Base-by-base conservation (phyloP, 64 coral and sea anemone species). In the Hydrozoanthus tunicans region DNA sequence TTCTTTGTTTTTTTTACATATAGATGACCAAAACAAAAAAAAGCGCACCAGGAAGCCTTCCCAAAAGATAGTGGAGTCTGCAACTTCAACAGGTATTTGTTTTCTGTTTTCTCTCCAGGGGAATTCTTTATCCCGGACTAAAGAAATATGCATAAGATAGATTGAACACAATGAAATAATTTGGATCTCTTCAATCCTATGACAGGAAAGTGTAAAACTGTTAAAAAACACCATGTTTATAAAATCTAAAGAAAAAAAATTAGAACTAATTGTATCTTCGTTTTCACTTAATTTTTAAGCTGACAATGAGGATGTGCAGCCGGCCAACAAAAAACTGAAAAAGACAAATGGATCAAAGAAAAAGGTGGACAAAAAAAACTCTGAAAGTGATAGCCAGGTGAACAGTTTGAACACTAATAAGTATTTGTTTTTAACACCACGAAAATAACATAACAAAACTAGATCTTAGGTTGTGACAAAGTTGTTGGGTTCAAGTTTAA, bases 31-130 rank as follows among this genome's bases (percentile, higher is more conserved):
- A 43, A 83, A 64, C 11, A 83, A 83, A 83, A 83, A 58, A 58
- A 61, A 83, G 58, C 54, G 81, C 12, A 83, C 14, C 6, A 83
- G 81, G 58, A 83, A 83, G 81, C 81, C 58, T 7, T 83, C 58
- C 43, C 81, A 83, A 62, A 83, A 83, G 59, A 51, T 83, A 83
- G 25, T 83, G 81, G 81, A 83, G 8, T 60, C 81, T 8, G 59
- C 81, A 4, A 24, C 10, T 58, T 83, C 59, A 64, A 5, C 63
- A 65, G 63, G 63, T 65, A 65, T 65, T 65, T 65, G 63, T 65
- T 65, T 10, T 65, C 63, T 65, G 63, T 51, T 59, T 59, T 83
- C 58, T 83, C 62, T 83, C 15, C 13, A 59, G 51, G 81, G 59
- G 51, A 64, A 80, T 59, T 56, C 24, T 53, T 25, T 11, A 0